Conservation (phyloP, 1,140 invertebrate species). For the Rhynchophorus ferrugineus region DNA sequence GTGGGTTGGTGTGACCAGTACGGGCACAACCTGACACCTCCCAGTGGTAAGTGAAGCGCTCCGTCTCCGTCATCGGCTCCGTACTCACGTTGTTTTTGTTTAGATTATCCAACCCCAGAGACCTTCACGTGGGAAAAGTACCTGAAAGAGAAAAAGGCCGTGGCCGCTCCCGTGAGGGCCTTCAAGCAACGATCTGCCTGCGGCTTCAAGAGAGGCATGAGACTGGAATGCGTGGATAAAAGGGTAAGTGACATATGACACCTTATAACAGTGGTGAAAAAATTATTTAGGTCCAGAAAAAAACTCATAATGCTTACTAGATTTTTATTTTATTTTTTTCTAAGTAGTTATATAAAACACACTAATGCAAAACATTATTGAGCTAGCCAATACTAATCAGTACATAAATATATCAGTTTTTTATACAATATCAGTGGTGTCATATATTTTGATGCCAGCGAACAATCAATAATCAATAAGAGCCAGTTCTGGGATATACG, state of each 20-base stretch:
- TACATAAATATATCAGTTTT: too few species aligned
- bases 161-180: slow-evolving; percentile 71
- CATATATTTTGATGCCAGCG: too few species aligned
- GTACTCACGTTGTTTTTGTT: slow-evolving; percentile 12
- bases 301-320: background rate
- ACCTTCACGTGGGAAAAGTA: slow-evolving; percentile 82
- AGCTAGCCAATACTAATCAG: too few species aligned
- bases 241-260: slow-evolving; percentile 45
- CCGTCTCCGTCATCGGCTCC: too few species aligned
- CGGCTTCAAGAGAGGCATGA: slow-evolving; percentile 82
- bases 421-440: too few species aligned
- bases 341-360: too few species aligned
- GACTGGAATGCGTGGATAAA: slow-evolving; percentile 85
- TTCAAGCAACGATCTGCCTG: slow-evolving; percentile 72
- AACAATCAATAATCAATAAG: too few species aligned
- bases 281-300: too few species aligned
- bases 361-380: too few species aligned
- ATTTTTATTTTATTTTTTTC: too few species aligned
- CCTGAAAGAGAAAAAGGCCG: slow-evolving; percentile 65
- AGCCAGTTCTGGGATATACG: too few species aligned
- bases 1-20: slow-evolving; percentile 87
- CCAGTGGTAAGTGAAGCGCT: slow-evolving; percentile 61
- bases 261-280: too few species aligned
- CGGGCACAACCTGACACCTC: slow-evolving; percentile 71
- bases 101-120: slow-evolving; percentile 63